A percentile compares a stretch with the other conserved stretches of the same genome.
Conservation (phyloP, 1,140 invertebrate species). For the Palaemon carinicauda region DNA sequence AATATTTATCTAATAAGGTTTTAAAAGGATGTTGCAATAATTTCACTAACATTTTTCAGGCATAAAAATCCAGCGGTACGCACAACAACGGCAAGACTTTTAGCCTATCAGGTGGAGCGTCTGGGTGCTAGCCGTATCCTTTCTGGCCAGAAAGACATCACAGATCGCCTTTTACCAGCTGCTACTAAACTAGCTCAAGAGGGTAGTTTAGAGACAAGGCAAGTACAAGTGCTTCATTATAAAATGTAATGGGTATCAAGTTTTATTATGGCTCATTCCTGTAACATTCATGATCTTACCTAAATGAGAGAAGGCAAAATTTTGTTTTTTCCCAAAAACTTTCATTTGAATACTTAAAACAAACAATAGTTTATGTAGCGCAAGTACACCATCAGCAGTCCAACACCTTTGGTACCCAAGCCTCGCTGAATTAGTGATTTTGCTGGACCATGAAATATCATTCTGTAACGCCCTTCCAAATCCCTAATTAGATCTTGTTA, state of each 20-base stretch:
- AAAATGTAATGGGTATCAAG: neutral
- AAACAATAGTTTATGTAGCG: no score
- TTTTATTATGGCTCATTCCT: neutral
- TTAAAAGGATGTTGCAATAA: neutral
- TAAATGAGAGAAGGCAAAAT: no score
- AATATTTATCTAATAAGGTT: neutral
- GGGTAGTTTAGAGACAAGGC: conserved; percentile 85
- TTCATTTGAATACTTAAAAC: no score
- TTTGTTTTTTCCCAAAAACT: no score
- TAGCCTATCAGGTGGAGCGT: conserved; percentile 75
- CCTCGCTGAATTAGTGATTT: no score
- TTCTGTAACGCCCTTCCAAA: no score
- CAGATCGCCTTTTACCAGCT: conserved; percentile 80
- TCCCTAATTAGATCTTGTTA: no score
- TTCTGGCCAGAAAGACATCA: conserved; percentile 76
- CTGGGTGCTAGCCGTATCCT: conserved; percentile 79
- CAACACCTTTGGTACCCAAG: no score
- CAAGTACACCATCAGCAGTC: no score
- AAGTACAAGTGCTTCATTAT: neutral
- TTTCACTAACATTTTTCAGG: conserved; percentile 62
- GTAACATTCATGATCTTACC: neutral
- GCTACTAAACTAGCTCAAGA: conserved; percentile 85
- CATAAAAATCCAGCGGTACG: conserved; percentile 89
- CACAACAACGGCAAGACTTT: conserved; percentile 79
- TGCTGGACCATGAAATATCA: no score